Base-by-base conservation (phyloP, 2,888 invertebrate genomes). In the Scaptomyza caliginosa region DNA sequence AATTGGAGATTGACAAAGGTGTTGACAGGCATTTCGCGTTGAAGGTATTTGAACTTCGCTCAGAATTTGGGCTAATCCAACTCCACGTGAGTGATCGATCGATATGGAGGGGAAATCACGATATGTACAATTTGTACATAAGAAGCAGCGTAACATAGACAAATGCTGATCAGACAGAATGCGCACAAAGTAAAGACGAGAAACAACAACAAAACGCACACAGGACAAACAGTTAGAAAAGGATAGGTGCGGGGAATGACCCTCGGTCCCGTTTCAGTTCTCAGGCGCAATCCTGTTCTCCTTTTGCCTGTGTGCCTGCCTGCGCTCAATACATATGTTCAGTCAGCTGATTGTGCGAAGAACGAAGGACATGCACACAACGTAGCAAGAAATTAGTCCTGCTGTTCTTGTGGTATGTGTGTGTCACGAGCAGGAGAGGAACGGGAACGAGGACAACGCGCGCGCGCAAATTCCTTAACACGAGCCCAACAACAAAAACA, bases 381-480 rank as follows among this genome's bases (percentile, higher is more conserved):
- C 63, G 67, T 77, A 69, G 55, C 30, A 63, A 51, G 46, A 60
- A 85, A 85, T 87, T 87, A 72, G 86, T 83, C 87, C 86, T 85
- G 83, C 82, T 83, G 86, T 67, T 77, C 36, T 52, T 68, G 68
- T 70, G 79, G 76, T 76, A 69, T 70, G 73, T 71, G 86, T 79
- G 86, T 74, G 88, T 55, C 79, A 68, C 78, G 82, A 79, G 78
- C 60, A 78, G 45, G 54, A 59, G 55, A 48, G 64, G 58, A 70
- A 46, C 24, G 32, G 78, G 83, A 86, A 67, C 74, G 67, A 67
- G 69, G 58, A 60, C 62, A 85, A 82, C 69, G 77, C 69, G 85
- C 87, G 86, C 83, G 82, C 70, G 68, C 78, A 82, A 81, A 87
- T 83, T 83, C 86, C 88, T 85, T 60, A 83, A 85, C 88, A 87